Conservation (phyloP, 2,113 vertebrate genomes). For the Hiodon alosoides region DNA sequence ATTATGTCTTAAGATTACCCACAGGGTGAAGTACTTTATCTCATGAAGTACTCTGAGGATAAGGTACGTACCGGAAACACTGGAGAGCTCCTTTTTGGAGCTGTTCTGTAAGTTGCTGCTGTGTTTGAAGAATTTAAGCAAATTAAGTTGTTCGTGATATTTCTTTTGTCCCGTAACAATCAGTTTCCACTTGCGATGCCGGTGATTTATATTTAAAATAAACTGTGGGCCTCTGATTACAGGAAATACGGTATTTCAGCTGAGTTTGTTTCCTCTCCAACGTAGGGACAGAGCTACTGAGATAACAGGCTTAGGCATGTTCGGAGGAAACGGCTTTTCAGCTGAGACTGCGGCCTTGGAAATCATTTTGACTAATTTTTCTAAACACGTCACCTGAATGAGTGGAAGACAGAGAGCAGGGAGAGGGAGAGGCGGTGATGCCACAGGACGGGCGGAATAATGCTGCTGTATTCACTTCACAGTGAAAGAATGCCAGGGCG, state of each 20-base stretch:
- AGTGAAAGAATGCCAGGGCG: background rate
- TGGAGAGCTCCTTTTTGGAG: background rate
- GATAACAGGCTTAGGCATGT: too few species aligned
- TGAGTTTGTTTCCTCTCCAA: background rate
- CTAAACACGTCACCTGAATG: too few species aligned
- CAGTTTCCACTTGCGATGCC: background rate
- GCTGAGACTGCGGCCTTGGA: too few species aligned
- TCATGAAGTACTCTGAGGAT: constrained; percentile 32
- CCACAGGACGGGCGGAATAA: too few species aligned
- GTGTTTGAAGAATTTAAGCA: background rate
- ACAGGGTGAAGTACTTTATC: constrained; percentile 26
- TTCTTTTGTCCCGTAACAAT: background rate
- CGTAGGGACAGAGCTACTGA: background rate
- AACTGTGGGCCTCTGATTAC: background rate
- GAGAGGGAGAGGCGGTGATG: too few species aligned
- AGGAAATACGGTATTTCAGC: background rate
- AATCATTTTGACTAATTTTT: too few species aligned
- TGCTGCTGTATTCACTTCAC: background rate
- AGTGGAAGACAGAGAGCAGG: too few species aligned
- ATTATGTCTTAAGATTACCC: constrained; percentile 34
- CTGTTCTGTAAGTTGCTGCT: background rate
- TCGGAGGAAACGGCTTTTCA: too few species aligned
- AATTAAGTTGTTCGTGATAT: background rate
- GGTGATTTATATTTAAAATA: background rate
- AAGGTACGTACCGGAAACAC: background rate